Conservation (phyloP, 2,888 invertebrate genomes). For the Ormyrus pomaceus region DNA sequence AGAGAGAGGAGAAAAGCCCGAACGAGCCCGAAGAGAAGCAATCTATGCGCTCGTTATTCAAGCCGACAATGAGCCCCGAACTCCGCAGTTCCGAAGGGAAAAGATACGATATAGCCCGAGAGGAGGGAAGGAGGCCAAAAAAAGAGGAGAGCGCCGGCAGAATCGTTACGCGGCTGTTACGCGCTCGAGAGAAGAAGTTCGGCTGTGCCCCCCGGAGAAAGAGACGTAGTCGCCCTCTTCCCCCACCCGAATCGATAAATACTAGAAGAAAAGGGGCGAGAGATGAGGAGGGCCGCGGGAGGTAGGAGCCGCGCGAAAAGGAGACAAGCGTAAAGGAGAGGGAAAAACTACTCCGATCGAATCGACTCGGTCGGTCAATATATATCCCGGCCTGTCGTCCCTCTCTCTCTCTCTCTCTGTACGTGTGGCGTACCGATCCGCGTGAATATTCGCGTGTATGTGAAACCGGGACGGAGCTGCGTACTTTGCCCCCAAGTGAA, state of each 20-base stretch:
- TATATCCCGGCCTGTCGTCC: slow-evolving; percentile 31
- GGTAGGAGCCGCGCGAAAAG: slow-evolving; percentile 8
- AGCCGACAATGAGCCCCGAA: slow-evolving; percentile 54
- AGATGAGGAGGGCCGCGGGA: neutral
- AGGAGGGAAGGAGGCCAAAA: neutral
- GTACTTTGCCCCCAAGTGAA: slow-evolving; percentile 41
- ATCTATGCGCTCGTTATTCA: slow-evolving; percentile 56
- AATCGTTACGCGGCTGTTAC: slow-evolving; percentile 48
- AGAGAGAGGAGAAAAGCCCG: neutral
- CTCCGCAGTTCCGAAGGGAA: slow-evolving; percentile 20
- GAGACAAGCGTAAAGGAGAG: slow-evolving; percentile 5
- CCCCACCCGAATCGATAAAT: slow-evolving; percentile 38
- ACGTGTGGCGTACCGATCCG: neutral
- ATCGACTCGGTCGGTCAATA: slow-evolving; percentile 44
- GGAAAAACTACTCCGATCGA: slow-evolving; percentile 32
- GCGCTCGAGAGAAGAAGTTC: neutral
- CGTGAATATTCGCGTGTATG: neutral
- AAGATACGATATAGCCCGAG: slow-evolving; percentile 19
- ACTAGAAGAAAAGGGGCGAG: slow-evolving; percentile 20
- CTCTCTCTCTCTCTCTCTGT: neutral
- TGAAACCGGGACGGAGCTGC: neutral
- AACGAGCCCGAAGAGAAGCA: slow-evolving; percentile 42
- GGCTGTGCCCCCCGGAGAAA: neutral
- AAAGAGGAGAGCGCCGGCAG: slow-evolving; percentile 4
- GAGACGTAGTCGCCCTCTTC: neutral